phyloP scores from a whole-genome alignment of 2,888 invertebrate species.

The Adelognathus sp. region DNA sequence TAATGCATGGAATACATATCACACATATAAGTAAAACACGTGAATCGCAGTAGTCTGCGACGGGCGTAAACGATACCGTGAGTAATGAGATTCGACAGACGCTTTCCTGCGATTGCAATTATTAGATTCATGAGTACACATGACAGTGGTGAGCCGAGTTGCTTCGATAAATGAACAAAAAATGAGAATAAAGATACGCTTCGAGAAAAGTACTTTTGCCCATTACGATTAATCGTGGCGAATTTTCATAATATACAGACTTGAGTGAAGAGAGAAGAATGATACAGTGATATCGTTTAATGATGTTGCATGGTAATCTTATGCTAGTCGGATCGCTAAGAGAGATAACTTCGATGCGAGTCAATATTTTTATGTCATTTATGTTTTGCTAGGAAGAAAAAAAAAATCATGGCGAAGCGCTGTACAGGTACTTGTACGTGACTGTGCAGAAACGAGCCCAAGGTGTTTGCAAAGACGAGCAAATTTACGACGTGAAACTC shows the following conservation, averaged over 20 bases:
- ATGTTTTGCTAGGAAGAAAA: neutral
- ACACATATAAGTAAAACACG: neutral
- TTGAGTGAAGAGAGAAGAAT: neutral
- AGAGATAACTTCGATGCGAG: neutral
- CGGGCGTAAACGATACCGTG: neutral
- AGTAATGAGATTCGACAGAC: slow-evolving; percentile 17
- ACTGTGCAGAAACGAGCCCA: neutral
- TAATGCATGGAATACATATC: neutral
- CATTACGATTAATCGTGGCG: neutral
- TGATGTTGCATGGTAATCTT: neutral
- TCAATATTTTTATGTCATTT: neutral
- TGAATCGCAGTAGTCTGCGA: neutral
- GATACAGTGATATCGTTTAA: neutral
- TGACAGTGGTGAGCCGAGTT: neutral
- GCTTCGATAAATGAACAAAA: neutral
- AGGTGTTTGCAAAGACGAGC: neutral
- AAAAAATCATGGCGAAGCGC: neutral
- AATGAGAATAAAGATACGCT: neutral
- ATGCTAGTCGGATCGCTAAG: neutral
- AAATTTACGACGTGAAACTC: slow-evolving; percentile 14
- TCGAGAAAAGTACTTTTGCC: slow-evolving; percentile 8
- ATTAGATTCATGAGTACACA: neutral
- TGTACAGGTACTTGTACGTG: neutral
- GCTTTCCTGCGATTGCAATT: neutral
- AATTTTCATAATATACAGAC: neutral